Evolutionary conservation across 2,113 vertebrate genomes (phyloP), one percentile per base, ranked within the genome.

Genomic region (Hippopotamus amphibius): DNA sequence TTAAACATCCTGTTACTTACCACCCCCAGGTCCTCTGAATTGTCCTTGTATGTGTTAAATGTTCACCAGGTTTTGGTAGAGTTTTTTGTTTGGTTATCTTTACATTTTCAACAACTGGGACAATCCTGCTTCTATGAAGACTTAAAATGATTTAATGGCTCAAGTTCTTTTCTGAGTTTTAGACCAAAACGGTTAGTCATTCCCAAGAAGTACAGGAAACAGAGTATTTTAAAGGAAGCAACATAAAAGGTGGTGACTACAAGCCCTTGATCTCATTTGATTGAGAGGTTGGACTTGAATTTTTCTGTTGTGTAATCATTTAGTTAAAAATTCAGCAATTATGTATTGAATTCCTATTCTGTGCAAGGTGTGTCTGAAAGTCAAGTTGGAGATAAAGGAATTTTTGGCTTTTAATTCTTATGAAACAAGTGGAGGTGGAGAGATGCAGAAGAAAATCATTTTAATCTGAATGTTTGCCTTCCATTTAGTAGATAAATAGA

Each of bases 261-360:
- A 86, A 61, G 16, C n/a, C 50, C 46, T 94, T 72, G 28, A 57
- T 76, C 48, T 66, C 85, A 14, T 88, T 80, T 76, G 46, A 50
- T 46, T 63, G 50, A 41, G 65, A 92, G 6, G 5, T 84, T 87
- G 46, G 55, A 28, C 41, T 79, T 93, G 92, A 22, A 19, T 26
- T 90, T 66, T 88, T 37, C 66, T 83, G 13, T 90, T 22, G 28
- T 96, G 50, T 86, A 93, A 43, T 93, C 68, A 24, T 37, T 83
- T 69, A 89, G 37, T 71, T 68, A 85, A 79, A 88, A 87, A 50
- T 87, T n/a, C 55, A 72, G 9, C 22, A 88, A 6, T 79, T 83
- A 68, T 26, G 4, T 90, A 41, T 63, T 85, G 88, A 82, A 86
- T 87, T 76, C 68, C 6, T 92, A 4, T 50, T 90, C 15, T 41